Evolutionary conservation across 2,797 vertebrate species (phyloP).

Genomic region (Notolabrus celidotus): DNA sequence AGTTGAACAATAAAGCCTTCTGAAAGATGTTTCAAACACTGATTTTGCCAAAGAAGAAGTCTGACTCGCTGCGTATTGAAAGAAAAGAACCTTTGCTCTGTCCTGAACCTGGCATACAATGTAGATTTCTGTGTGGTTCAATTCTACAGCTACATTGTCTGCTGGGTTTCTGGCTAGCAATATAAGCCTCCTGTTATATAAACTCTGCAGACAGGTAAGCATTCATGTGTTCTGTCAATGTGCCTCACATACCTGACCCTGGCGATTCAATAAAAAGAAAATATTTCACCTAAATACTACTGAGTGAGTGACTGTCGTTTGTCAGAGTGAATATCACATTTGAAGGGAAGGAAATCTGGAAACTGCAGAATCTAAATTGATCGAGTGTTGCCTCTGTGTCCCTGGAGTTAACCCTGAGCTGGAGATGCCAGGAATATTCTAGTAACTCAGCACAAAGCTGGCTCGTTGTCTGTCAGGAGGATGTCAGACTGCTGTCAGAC

Average conservation of each 20-base stretch:
- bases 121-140: slow-evolving; percentile 99
- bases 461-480: slow-evolving; percentile 72
- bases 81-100: slow-evolving; percentile 81
- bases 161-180: slow-evolving; percentile 99
- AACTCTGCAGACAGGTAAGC: slow-evolving; percentile 51
- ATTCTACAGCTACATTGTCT: slow-evolving; percentile 99
- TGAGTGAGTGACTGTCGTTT: slow-evolving; percentile 66
- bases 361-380: slow-evolving; percentile 55
- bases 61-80: background rate
- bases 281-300: slow-evolving; percentile 37
- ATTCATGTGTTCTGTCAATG: slow-evolving; percentile 23
- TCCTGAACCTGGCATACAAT: slow-evolving; percentile 99
- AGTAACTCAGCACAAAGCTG: slow-evolving; percentile 72
- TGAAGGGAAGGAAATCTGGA: slow-evolving; percentile 20
- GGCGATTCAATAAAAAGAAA: slow-evolving; percentile 74
- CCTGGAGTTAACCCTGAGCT: slow-evolving; percentile 68
- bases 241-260: slow-evolving; percentile 46
- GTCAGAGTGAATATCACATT: slow-evolving; percentile 45
- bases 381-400: slow-evolving; percentile 55
- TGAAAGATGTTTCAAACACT: background rate
- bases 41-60: background rate
- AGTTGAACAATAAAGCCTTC: background rate
- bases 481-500: slow-evolving; percentile 71
- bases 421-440: slow-evolving; percentile 70
- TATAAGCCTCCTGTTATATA: slow-evolving; percentile 56